Percentiles rank a stretch among this genome's conserved stretches.
phyloP scores from a whole-genome alignment of 2,797 vertebrate species.

The Takifugu ocellatus region DNA sequence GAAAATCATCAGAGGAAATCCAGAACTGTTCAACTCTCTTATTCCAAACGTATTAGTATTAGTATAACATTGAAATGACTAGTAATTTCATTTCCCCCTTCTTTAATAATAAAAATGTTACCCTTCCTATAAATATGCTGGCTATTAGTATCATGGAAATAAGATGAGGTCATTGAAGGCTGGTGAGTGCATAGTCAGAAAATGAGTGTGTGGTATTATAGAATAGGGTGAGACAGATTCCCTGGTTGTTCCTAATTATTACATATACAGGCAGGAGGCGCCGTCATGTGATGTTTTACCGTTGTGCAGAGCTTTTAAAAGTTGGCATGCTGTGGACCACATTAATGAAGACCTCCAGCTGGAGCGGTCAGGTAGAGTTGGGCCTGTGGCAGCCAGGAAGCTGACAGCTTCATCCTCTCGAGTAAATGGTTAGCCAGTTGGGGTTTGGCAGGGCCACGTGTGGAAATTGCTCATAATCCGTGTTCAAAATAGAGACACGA shows the following conservation, averaged over 20 bases:
- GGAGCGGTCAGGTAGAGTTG: conserved; percentile 58
- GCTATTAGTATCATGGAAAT: conserved; percentile 36
- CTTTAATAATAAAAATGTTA: conserved; percentile 1
- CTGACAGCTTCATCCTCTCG: conserved; percentile 63
- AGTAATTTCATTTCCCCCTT: conserved; percentile 1
- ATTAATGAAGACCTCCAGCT: conserved; percentile 71
- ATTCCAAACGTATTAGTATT: too few species aligned
- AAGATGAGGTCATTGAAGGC: conserved; percentile 48
- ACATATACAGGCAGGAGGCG: conserved; percentile 35
- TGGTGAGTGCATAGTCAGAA: conserved; percentile 28
- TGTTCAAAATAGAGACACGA: conserved; percentile 23
- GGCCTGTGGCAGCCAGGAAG: conserved; percentile 56
- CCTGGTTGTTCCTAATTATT: conserved; percentile 49
- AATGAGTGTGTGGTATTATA: conserved; percentile 64
- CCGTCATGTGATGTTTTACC: conserved; percentile 44
- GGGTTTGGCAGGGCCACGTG: conserved; percentile 48
- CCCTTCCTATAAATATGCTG: not conserved
- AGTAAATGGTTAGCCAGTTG: conserved; percentile 65
- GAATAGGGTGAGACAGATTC: conserved; percentile 45
- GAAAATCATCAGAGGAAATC: too few species aligned
- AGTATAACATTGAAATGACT: too few species aligned
- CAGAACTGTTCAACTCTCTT: too few species aligned
- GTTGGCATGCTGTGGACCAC: conserved; percentile 56
- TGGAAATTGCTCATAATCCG: conserved; percentile 26
- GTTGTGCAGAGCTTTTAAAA: conserved; percentile 59